Evolutionary conservation across 2,113 vertebrate species (phyloP).

Genomic region (Nerophis lumbriciformis): DNA sequence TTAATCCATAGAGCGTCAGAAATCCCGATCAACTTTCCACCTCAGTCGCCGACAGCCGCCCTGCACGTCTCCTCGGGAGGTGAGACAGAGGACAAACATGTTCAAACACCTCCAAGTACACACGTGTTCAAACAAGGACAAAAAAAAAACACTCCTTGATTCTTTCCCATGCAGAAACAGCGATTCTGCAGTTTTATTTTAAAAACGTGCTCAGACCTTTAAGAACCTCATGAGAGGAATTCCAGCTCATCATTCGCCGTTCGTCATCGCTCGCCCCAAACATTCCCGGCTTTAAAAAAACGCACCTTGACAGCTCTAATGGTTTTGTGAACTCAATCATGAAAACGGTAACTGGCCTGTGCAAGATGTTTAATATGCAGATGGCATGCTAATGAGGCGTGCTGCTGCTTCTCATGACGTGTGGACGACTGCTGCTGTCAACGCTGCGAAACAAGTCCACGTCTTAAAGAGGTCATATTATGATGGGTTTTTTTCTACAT

Average conservation of each 20-base stretch:
- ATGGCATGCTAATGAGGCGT: conserved; percentile 38
- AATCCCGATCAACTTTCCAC: too few relatives aligned
- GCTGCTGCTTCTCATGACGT: conserved; percentile 18
- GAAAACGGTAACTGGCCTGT: conserved; percentile 24
- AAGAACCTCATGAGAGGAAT: conserved; percentile 26
- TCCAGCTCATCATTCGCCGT: conserved; percentile 40
- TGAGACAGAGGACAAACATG: conserved; percentile 23
- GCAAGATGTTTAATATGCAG: neutral
- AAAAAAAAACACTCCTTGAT: neutral
- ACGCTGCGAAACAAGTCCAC: neutral
- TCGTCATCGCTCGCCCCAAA: conserved; percentile 31
- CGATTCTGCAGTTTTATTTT: neutral
- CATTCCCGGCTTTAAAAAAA: conserved; percentile 12
- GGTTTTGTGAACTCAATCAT: conserved; percentile 46
- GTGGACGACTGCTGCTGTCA: neutral
- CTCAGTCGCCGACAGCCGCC: conserved; percentile 36
- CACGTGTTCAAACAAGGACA: neutral
- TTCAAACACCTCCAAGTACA: too few relatives aligned
- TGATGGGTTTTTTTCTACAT: too few relatives aligned
- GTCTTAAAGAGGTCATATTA: neutral
- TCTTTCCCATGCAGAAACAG: neutral
- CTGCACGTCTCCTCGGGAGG: conserved; percentile 33
- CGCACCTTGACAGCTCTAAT: conserved; percentile 50
- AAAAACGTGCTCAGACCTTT: conserved; percentile 9
- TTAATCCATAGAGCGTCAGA: conserved; percentile 23